phyloP scores from a whole-genome alignment of 2,888 invertebrate species.

The Quadroppia sp. region DNA sequence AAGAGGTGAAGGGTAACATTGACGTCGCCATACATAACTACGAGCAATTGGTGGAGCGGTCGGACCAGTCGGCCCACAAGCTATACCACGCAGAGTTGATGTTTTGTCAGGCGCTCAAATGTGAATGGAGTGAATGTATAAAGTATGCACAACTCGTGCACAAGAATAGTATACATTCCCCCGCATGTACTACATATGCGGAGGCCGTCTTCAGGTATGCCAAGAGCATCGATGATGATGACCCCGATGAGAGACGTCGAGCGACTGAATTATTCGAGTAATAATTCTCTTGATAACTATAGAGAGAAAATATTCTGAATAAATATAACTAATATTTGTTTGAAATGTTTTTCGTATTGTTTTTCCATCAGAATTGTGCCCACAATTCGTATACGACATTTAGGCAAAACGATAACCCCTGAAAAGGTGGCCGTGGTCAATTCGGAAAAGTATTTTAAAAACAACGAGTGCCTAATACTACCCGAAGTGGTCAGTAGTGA shows the following conservation, averaged over 20 bases:
- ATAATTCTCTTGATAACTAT: neutral
- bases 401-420: neutral
- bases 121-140: neutral
- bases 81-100: neutral
- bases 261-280: neutral
- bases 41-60: neutral
- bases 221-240: neutral
- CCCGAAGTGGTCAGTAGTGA: neutral
- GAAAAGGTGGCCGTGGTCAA: slow-evolving; percentile 12
- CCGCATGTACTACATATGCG: neutral
- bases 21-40: neutral
- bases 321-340: neutral
- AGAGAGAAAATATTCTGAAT: neutral
- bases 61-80: neutral
- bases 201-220: slow-evolving; percentile 19
- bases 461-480: neutral
- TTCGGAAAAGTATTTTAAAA: neutral
- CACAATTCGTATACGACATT: neutral
- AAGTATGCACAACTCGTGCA: slow-evolving; percentile 10
- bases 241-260: neutral
- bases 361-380: slow-evolving; percentile 5
- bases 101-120: neutral
- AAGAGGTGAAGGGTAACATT: no score
- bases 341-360: neutral
- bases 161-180: neutral